A percentile compares a stretch with the other conserved stretches of the same genome.
Evolutionary conservation across 1,140 invertebrate genomes (phyloP).

Genomic region (Microplitis demolitor): DNA sequence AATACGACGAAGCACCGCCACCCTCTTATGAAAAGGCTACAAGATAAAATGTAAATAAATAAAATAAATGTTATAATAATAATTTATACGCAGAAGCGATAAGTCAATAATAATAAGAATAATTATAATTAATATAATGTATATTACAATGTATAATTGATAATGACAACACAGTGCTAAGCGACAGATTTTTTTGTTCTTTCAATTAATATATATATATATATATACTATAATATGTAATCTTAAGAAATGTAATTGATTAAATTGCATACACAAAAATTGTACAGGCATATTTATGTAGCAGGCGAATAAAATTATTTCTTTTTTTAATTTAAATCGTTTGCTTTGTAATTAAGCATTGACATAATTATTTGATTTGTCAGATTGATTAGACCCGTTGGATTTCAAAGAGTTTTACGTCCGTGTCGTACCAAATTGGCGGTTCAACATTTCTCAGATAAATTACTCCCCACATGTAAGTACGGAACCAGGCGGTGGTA

Average conservation of each 20-base stretch:
- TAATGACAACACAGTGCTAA: background rate
- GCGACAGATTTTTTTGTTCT: background rate
- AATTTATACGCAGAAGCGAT: background rate
- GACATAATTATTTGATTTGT: slow-evolving; percentile 7
- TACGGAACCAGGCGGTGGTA: slow-evolving; percentile 98
- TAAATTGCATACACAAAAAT: slow-evolving; percentile 26
- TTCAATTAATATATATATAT: background rate
- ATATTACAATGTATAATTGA: too few relatives aligned
- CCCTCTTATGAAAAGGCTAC: slow-evolving; percentile 70
- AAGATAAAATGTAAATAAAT: slow-evolving; percentile 11
- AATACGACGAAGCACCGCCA: slow-evolving; percentile 64
- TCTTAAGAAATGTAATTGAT: slow-evolving; percentile 13
- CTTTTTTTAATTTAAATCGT: background rate
- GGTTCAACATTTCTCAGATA: slow-evolving; percentile 98
- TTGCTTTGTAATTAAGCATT: background rate
- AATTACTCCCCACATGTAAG: slow-evolving; percentile 99
- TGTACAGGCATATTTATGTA: slow-evolving; percentile 24
- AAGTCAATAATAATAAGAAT: background rate
- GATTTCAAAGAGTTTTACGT: slow-evolving; percentile 98
- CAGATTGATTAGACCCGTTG: slow-evolving; percentile 74
- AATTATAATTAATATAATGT: background rate
- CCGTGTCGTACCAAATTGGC: slow-evolving; percentile 99
- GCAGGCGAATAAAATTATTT: slow-evolving; percentile 26
- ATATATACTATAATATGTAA: background rate
- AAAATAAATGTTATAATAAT: background rate